Evolutionary conservation across 2,113 vertebrate genomes (phyloP).

Genomic region (Trichomycterus rosablanca): DNA sequence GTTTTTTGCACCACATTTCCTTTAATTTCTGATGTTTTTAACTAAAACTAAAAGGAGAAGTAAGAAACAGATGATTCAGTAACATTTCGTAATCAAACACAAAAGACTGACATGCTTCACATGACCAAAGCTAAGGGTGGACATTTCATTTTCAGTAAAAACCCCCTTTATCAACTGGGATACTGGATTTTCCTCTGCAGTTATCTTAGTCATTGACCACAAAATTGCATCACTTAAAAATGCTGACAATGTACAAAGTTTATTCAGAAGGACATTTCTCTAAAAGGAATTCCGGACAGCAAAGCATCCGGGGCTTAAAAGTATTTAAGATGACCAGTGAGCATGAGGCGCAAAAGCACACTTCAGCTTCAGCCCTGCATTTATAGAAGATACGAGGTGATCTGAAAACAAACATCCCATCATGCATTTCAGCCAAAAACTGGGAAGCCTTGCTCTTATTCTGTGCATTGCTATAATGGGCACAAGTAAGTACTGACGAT

Average conservation of each 20-base stretch:
- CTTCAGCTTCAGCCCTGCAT: slow-evolving; percentile 3
- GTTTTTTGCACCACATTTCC: too few species aligned
- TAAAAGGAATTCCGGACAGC: background rate
- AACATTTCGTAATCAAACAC: background rate
- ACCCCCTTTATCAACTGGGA: background rate
- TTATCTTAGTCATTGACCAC: background rate
- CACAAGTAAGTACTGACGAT: slow-evolving; percentile 10
- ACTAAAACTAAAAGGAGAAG: too few species aligned
- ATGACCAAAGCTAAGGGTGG: background rate
- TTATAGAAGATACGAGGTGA: slow-evolving; percentile 28
- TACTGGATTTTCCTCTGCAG: background rate
- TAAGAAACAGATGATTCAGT: background rate
- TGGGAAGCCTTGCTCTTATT: slow-evolving; percentile 44
- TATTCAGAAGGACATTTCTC: background rate
- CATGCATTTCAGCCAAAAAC: slow-evolving; percentile 54
- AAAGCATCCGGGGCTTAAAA: background rate
- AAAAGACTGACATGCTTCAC: slow-evolving; percentile 2
- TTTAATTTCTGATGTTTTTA: too few species aligned
- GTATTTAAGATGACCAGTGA: slow-evolving; percentile 21
- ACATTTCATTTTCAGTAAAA: slow-evolving; percentile 9
- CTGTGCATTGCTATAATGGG: slow-evolving; percentile 26
- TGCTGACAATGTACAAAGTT: background rate
- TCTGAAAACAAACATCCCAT: background rate
- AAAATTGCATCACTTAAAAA: slow-evolving; percentile 19
- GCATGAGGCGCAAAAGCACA: background rate